Evolutionary conservation across 2,888 invertebrate genomes (phyloP), one percentile per base, ranked within the genome.

Genomic region (Argyresthia goedartella): DNA sequence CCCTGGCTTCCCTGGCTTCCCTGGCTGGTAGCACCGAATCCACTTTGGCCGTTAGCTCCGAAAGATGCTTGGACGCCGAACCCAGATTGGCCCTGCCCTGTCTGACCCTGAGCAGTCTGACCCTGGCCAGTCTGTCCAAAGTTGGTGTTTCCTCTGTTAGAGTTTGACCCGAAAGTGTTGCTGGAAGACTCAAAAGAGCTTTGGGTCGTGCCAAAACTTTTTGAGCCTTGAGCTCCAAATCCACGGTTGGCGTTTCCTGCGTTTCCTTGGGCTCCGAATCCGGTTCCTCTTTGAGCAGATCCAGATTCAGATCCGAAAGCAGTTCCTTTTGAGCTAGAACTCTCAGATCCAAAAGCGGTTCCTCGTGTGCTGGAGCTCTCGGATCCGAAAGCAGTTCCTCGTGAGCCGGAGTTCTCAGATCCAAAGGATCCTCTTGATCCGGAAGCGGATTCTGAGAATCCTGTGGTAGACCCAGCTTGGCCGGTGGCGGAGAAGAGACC

Each of bases 381-480:
- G 48, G 36, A 14, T 9, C 36, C 35, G 10, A 36, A 36, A 14
- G 35, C 36, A 4, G 48, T 48, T 3, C 14, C 10, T 4, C 9
- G 36, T 13, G n/a, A 13, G 13, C 48, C 48, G 8, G 16, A 25
- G 9, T 6, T 25, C 8, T 16, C 25, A 6, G n/a, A 25, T 9
- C 46, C 46, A 8, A 16, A 60, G 8, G 63, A 46, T 4, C 70
- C 66, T 36, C 70, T 68, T 43, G 63, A 59, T 16, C 68, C 68
- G 1, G 63, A 69, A 8, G 10, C 39, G 8, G 10, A 6, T 9
- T 9, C 39, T 39, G 9, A 9, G n/a, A 39, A 39, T n/a, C 39
- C 39, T 39, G 39, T 11, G 8, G 39, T 2, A 39, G 10, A 9
- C 9, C 10, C 39, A 11, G 9, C 10, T 33, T 46, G 46, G 45